phyloP scores from a whole-genome alignment of 2,797 vertebrate genomes.

The Toxotes lorentzi region DNA sequence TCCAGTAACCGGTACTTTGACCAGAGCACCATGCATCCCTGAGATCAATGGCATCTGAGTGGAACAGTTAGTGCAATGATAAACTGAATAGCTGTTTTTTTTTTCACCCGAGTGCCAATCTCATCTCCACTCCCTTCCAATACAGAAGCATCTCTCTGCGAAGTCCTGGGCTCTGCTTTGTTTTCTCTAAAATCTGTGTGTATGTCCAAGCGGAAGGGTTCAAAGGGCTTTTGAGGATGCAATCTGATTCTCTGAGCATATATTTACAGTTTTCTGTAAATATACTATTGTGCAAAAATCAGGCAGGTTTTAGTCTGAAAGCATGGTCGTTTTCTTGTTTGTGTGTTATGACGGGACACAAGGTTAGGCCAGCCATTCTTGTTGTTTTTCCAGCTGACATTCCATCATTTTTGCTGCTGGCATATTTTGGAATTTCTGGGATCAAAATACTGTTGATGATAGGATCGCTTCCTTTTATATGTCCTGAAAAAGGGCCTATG shows the following conservation, averaged over 20 bases:
- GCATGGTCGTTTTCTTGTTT: conserved; percentile 33
- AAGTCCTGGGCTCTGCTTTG: conserved; percentile 48
- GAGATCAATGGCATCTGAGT: conserved; percentile 55
- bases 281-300: conserved; percentile 31
- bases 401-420: conserved; percentile 31
- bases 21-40: conserved; percentile 22
- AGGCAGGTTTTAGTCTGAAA: conserved; percentile 46
- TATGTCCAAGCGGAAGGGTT: conserved; percentile 46
- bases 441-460: conserved; percentile 30
- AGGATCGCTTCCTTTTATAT: conserved; percentile 25
- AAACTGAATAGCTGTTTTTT: conserved; percentile 47
- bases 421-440: conserved; percentile 9
- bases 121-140: conserved; percentile 39
- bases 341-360: conserved; percentile 39
- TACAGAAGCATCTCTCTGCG: conserved; percentile 44
- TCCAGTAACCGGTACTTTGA: conserved; percentile 24
- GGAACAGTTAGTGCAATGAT: conserved; percentile 47
- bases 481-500: conserved; percentile 5
- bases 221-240: conserved; percentile 53
- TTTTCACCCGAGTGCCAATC: conserved; percentile 15
- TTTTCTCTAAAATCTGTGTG: conserved; percentile 43
- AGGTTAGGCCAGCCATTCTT: conserved; percentile 50
- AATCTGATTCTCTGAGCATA: conserved; percentile 46
- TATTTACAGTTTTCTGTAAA: conserved; percentile 39
- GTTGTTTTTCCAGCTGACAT: conserved; percentile 16